Evolutionary conservation across 35 echinoderm and acorn worm species (phyloP).

Genomic region (Anneissia japonica): DNA sequence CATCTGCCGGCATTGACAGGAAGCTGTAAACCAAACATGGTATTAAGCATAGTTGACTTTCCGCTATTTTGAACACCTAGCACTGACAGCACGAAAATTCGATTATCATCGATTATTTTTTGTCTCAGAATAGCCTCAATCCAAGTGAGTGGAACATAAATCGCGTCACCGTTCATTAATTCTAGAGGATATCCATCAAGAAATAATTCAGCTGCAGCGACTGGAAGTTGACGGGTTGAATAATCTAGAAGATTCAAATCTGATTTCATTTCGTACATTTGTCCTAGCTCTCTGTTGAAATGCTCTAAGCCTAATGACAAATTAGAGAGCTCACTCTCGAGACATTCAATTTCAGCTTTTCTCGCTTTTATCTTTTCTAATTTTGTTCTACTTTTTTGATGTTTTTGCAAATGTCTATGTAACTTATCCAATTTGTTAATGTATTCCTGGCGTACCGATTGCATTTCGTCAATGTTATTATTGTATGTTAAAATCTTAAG

Average conservation of each 20-base stretch:
- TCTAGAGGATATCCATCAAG: slow-evolving; percentile 25
- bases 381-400: background rate
- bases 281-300: slow-evolving; percentile 24
- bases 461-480: too few relatives aligned
- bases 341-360: too few relatives aligned
- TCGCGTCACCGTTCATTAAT: slow-evolving; percentile 21
- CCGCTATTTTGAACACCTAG: slow-evolving; percentile 32
- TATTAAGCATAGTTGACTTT: slow-evolving; percentile 34
- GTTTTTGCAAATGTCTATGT: background rate
- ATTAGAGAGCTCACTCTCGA: too few relatives aligned
- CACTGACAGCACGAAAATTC: slow-evolving; percentile 8
- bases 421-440: too few relatives aligned
- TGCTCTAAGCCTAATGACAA: slow-evolving; percentile 18
- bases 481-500: too few relatives aligned
- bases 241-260: too few relatives aligned
- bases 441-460: too few relatives aligned
- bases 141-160: slow-evolving; percentile 28
- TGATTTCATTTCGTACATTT: slow-evolving; percentile 7
- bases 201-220: slow-evolving; percentile 19
- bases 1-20: slow-evolving; percentile 35
- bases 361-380: too few relatives aligned
- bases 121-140: slow-evolving; percentile 4
- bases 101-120: background rate
- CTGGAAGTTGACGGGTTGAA: background rate
- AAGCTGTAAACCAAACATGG: slow-evolving; percentile 26